Conservation (phyloP, 1,140 invertebrate species). For the Thalassaphorura encarpata region DNA sequence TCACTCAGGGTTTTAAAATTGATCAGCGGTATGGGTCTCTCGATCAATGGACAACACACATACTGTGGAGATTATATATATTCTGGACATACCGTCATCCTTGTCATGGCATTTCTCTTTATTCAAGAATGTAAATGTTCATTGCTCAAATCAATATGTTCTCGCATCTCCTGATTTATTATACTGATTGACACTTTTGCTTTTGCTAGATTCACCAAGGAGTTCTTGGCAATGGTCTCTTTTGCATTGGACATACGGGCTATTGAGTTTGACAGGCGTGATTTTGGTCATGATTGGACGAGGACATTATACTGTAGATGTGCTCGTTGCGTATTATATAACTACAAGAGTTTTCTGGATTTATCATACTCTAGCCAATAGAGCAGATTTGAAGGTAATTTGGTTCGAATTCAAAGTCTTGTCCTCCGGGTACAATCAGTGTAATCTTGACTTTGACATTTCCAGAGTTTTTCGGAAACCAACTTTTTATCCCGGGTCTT, state of each 20-base stretch:
- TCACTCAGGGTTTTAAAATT: slow-evolving; percentile 55
- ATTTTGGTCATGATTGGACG: slow-evolving; percentile 63
- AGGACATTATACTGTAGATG: slow-evolving; percentile 85
- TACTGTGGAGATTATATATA: slow-evolving; percentile 51
- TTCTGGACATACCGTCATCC: slow-evolving; percentile 31
- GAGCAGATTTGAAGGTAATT: slow-evolving; percentile 52
- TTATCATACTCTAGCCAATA: slow-evolving; percentile 76
- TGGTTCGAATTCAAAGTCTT: background rate
- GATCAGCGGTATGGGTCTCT: slow-evolving; percentile 75
- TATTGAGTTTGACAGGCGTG: background rate
- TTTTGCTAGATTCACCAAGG: background rate
- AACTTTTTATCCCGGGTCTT: slow-evolving; percentile 65
- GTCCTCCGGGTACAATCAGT: background rate
- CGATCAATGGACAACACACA: slow-evolving; percentile 73
- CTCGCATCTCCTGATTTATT: slow-evolving; percentile 30
- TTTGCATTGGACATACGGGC: background rate
- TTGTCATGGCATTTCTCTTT: slow-evolving; percentile 29
- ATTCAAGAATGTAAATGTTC: slow-evolving; percentile 31
- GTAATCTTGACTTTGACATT: background rate
- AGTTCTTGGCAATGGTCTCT: slow-evolving; percentile 1
- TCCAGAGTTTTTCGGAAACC: background rate
- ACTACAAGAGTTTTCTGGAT: slow-evolving; percentile 84
- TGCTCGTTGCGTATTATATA: slow-evolving; percentile 75
- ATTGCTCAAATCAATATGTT: background rate
- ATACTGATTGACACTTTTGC: background rate